Percentiles rank a stretch among this genome's conserved stretches.
Conservation (phyloP, 2,113 vertebrate species). For the Bubo blakistoni region DNA sequence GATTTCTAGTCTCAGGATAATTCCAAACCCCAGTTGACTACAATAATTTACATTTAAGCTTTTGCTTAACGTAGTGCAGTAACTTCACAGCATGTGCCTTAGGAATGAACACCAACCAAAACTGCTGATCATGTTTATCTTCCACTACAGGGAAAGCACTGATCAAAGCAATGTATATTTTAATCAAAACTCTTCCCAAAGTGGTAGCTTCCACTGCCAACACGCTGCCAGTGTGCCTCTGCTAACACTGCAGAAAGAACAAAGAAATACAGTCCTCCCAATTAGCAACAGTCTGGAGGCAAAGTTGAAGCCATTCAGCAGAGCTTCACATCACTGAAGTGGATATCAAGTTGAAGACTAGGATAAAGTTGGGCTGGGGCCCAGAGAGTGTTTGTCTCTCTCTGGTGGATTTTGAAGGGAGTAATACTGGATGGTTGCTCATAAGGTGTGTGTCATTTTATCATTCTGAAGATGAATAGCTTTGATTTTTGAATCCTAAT, state of each 20-base stretch:
- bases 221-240: not conserved
- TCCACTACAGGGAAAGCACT: not conserved
- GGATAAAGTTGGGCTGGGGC: not conserved
- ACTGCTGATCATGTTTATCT: conserved; percentile 7
- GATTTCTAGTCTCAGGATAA: not conserved
- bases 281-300: not conserved
- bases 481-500: not conserved
- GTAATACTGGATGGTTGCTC: not conserved
- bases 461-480: not conserved
- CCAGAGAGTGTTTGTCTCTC: not conserved
- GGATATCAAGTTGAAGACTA: not conserved
- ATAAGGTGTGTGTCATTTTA: not conserved
- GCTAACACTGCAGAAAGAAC: conserved; percentile 1
- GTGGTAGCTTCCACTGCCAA: not conserved
- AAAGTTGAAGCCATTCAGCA: not conserved
- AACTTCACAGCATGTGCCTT: conserved; percentile 3
- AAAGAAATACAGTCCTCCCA: not conserved
- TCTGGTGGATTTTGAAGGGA: not conserved
- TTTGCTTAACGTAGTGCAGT: not conserved
- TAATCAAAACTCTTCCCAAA: conserved; percentile 31
- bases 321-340: not conserved
- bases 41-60: not conserved
- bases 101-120: conserved; percentile 14
- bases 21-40: not conserved
- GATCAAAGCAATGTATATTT: conserved; percentile 34